Evolutionary conservation across 1,140 invertebrate species (phyloP).

Genomic region (Tenebrio molitor): DNA sequence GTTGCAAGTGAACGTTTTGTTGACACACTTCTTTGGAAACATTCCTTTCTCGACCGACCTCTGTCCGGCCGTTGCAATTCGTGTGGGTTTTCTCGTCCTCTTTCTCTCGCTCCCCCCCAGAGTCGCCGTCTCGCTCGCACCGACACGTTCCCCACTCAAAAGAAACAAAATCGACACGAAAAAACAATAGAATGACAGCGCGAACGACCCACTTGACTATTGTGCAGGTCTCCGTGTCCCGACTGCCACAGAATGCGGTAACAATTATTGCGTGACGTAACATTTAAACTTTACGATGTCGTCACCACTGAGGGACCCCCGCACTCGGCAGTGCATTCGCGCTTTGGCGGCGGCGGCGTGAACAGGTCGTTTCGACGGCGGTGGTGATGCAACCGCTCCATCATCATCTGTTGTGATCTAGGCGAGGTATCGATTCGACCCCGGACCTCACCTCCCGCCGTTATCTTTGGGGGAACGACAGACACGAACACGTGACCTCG

Average conservation of each 20-base stretch:
- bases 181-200: not conserved
- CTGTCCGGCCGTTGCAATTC: conserved; percentile 13
- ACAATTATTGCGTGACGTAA: not conserved
- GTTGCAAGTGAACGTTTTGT: conserved; percentile 10
- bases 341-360: not conserved
- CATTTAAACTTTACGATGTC: conserved; percentile 7
- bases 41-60: conserved; percentile 6
- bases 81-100: conserved; percentile 13
- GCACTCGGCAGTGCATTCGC: not conserved
- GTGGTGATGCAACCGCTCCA: too few relatives aligned
- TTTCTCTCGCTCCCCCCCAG: not conserved
- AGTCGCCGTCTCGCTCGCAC: not conserved
- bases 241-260: conserved; percentile 1
- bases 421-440: too few relatives aligned
- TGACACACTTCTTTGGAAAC: conserved; percentile 5
- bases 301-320: not conserved
- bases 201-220: conserved; percentile 7
- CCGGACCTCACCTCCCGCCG: too few relatives aligned
- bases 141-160: too few relatives aligned
- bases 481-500: too few relatives aligned
- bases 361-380: not conserved
- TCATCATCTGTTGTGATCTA: too few relatives aligned
- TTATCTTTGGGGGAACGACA: too few relatives aligned
- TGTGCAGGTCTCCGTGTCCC: conserved; percentile 2
- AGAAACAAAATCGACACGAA: not conserved